These are phyloP conservation scores for Pterois miles DNA, from an alignment of 2,797 vertebrate genomes.

Conservation along the genomic window DNA sequence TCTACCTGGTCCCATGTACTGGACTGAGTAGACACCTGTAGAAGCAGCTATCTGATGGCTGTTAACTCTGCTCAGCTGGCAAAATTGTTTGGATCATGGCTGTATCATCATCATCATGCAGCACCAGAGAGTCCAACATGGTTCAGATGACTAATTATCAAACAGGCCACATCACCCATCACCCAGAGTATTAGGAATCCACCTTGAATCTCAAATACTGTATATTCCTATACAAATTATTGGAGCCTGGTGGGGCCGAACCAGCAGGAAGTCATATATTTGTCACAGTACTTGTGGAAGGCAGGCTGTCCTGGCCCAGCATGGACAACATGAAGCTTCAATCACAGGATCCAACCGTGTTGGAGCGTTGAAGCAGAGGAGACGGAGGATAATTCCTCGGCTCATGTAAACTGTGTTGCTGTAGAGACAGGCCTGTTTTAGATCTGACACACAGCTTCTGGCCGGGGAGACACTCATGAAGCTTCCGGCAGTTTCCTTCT, in stretches of 20 bases:
- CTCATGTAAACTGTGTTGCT: conserved; percentile 23
- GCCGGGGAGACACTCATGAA: conserved; percentile 69
- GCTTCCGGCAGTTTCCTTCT: conserved; percentile 79
- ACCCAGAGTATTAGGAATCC: background rate
- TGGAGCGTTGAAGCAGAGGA: background rate
- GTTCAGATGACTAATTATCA: background rate
- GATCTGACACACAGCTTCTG: conserved; percentile 63
- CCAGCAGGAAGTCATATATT: too few species aligned
- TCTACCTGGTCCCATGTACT: too few species aligned
- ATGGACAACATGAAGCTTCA: background rate
- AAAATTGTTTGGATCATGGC: background rate
- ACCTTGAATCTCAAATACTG: background rate
- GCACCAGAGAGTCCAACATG: too few species aligned
- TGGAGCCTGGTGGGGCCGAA: background rate
- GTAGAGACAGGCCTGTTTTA: conserved; percentile 56
- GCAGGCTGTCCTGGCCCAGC: background rate
- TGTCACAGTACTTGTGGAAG: background rate
- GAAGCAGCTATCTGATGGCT: too few species aligned
- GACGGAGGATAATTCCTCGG: conserved; percentile 18
- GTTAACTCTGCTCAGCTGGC: too few species aligned
- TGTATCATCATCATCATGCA: background rate
- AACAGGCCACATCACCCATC: background rate
- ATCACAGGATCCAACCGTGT: background rate
- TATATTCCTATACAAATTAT: background rate
- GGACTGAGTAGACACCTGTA: too few species aligned